A percentile compares a stretch with the other conserved stretches of the same genome.
Evolutionary conservation across 2,113 vertebrate species (phyloP).

Genomic region (Nycticryphes semicollaris): DNA sequence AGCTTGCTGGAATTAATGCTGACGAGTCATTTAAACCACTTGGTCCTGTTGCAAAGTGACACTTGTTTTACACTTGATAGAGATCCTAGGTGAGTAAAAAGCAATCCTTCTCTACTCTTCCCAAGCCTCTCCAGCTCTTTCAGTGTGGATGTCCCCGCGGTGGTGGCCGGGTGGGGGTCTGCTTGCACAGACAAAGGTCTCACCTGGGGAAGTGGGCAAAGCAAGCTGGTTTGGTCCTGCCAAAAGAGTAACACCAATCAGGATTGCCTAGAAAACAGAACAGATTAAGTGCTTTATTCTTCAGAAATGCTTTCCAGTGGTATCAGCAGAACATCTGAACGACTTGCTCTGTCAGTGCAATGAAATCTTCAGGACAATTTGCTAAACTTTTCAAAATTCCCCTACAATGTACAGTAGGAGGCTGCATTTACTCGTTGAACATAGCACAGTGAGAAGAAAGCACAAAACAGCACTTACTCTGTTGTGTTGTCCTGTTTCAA

Average conservation of each 20-base stretch:
- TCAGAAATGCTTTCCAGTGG: not conserved
- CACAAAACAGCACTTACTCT: not conserved
- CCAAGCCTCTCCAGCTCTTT: not conserved
- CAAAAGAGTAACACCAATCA: not conserved
- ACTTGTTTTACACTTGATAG: not conserved
- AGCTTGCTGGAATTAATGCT: not conserved
- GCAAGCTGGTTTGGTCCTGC: conserved; percentile 10
- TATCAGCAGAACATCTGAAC: not conserved
- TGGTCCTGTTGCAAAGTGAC: not conserved
- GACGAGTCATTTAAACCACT: not conserved
- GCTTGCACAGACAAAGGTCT: not conserved
- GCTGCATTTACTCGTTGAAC: not conserved
- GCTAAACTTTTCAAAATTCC: not conserved
- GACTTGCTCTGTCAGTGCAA: not conserved
- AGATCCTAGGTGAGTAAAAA: not conserved
- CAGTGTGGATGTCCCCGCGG: not conserved
- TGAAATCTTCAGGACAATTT: not conserved
- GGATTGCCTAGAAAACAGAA: not conserved
- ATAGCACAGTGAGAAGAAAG: not conserved
- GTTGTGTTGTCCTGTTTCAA: not conserved
- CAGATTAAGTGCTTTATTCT: not conserved
- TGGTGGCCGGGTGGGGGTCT: not conserved
- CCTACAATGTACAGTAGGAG: not conserved
- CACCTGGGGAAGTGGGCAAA: not conserved
- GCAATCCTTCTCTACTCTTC: not conserved